Evolutionary conservation across 2,797 vertebrate genomes (phyloP), one percentile per base, ranked within the genome.

Genomic region (Argyrosomus regius): DNA sequence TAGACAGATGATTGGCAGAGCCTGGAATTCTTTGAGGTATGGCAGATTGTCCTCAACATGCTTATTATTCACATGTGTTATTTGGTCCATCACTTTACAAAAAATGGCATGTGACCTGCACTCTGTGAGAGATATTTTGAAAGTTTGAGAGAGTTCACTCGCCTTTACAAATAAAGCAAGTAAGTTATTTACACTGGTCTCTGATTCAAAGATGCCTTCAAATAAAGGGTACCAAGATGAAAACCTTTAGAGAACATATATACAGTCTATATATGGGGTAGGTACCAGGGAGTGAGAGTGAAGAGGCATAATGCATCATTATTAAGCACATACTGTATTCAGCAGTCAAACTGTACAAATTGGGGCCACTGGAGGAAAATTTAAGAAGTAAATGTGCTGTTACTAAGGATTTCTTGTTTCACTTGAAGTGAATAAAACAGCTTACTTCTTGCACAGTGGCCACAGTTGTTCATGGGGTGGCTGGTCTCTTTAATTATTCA

Each of bases 1-100:
- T 90, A 82, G 77, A 85, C 80, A 87, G 82, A 70, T 85, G 90
- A 91, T 85, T 85, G 86, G 78, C 86, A 88, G 66, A 89, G 80
- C 70, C 77, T 67, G 54, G 61, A 54, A 74, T 83, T 80, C 60
- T 86, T 87, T 89, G 72, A 85, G 72, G 80, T 88, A 35, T 65
- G 71, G 84, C 82, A 87, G 85, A 88, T 80, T 88, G 85, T 89
- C 61, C 69, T 88, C 75, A 81, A 87, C 77, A 39, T 48, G 53
- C 39, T 75, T 69, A 78, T 85, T 87, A 86, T 87, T 84, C 43
- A 13, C 52, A 62, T 77, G 52, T 60, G 81, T 81, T 86, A 85
- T 87, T 85, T 77, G 64, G 57, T 75, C 82, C 58, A 75, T 85
- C 81, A 69, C 57, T 79, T 78, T 71, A 78, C 53, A 84, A 72